phyloP scores from a whole-genome alignment of 2,888 invertebrate genomes.

The Galerucella calmariensis region DNA sequence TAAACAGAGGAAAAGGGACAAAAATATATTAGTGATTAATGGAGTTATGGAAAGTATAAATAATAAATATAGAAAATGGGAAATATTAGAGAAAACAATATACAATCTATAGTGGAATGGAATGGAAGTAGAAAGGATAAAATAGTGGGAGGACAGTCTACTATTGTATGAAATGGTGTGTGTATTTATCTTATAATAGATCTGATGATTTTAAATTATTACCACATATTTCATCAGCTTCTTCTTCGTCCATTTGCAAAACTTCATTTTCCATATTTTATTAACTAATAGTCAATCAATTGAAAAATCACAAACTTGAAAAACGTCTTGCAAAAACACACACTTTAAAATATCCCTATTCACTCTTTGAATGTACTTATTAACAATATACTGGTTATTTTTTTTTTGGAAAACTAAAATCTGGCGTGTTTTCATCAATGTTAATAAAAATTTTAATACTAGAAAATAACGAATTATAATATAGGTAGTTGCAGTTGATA shows the following conservation, averaged over 20 bases:
- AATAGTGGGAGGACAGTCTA: no score
- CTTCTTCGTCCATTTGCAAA: conserved; percentile 15
- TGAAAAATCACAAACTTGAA: neutral
- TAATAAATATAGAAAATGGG: no score
- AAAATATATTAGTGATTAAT: no score
- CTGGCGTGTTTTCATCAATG: neutral
- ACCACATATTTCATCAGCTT: conserved; percentile 22
- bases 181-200: no score
- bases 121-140: no score
- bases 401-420: neutral
- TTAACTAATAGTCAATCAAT: conserved; percentile 10
- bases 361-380: neutral
- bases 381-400: neutral
- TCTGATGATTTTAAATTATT: neutral
- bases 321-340: neutral
- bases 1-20: no score
- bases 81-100: no score
- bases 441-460: neutral
- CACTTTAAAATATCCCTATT: neutral
- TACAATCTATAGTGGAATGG: no score
- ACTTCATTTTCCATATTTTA: conserved; percentile 12
- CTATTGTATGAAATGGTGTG: no score
- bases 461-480: neutral
- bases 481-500: neutral
- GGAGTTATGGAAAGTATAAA: no score